Evolutionary conservation across 2,113 vertebrate genomes (phyloP).

Genomic region (Ptychochromis oligacanthus): DNA sequence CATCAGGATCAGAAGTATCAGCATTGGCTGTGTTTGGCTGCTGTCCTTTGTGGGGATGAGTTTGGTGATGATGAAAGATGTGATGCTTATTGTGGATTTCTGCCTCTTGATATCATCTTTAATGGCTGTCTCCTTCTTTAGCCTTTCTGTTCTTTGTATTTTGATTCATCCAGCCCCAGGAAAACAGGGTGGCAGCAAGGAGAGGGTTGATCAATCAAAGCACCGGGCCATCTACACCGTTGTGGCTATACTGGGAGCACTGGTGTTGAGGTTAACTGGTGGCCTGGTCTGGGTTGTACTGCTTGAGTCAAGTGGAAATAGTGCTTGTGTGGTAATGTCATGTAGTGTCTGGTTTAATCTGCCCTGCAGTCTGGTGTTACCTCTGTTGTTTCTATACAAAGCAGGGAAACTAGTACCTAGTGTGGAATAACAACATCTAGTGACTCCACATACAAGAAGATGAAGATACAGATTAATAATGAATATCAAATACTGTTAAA

Average conservation of each 20-base stretch:
- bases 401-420: not conserved
- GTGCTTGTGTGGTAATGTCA: not conserved
- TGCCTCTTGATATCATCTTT: not conserved
- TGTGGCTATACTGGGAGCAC: not conserved
- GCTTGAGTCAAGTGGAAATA: not conserved
- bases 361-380: conserved; percentile 6
- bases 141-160: conserved; percentile 1
- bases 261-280: not conserved
- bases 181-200: not conserved
- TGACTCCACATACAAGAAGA: no score
- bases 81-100: not conserved
- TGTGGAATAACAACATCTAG: not conserved
- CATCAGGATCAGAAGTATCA: not conserved
- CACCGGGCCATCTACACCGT: not conserved
- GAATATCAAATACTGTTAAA: no score
- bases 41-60: not conserved
- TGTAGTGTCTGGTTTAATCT: not conserved
- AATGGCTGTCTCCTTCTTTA: not conserved
- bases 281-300: accelerated
- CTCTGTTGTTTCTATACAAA: not conserved
- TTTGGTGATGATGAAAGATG: not conserved
- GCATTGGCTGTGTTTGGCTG: not conserved
- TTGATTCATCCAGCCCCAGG: not conserved
- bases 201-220: conserved; percentile 1
- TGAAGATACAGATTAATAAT: no score